Base-by-base conservation (phyloP, 2,888 invertebrate genomes). In the Drosophila putrida region DNA sequence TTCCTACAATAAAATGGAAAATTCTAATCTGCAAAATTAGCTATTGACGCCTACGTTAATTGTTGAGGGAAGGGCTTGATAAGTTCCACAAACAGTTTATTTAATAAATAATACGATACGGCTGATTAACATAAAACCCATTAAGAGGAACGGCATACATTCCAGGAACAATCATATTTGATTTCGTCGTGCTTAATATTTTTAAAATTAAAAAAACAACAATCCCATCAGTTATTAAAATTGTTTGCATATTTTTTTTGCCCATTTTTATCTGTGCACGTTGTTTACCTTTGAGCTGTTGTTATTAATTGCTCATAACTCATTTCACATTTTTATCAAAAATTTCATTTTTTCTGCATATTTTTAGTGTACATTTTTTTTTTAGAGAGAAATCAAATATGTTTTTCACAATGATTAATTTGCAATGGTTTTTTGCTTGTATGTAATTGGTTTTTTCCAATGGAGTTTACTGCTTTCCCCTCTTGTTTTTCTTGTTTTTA, bases 251-350 rank as follows among this genome's bases (percentile, higher is more conserved):
- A 5, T 28, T 6, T n/a, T 49, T 28, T 41, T 33, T 31, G 3
- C 0, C 10, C 31, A 53, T 46, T 55, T 49, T 57, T 33, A 36
- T 58, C n/a, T 28, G 13, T 39, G 47, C 13, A 5, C 10, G n/a
- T 5, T 25, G 36, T 33, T 41, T 55, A 20, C 39, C 39, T 47
- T 55, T 35, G 54, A 35, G 49, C 20, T 39, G 10, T 49, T 53
- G 33, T 51, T 57, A 50, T 61, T 72, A 15, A 49, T 71, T 60
- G 47, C 41, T 44, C 53, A 59, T 27, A 38, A 59, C 64, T 55
- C 46, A 51, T 65, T 49, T 36, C 43, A 44, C 54, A 59, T 33
- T 66, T 59, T 53, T 38, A 49, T 53, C 43, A 41, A 41, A 11
- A 15, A 8, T 33, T 62, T 35, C 25, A 43, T 44, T 2, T 36